A percentile compares a stretch with the other conserved stretches of the same genome.
phyloP scores from a whole-genome alignment of 2,113 vertebrate genomes.

The Ciconia stormi region DNA sequence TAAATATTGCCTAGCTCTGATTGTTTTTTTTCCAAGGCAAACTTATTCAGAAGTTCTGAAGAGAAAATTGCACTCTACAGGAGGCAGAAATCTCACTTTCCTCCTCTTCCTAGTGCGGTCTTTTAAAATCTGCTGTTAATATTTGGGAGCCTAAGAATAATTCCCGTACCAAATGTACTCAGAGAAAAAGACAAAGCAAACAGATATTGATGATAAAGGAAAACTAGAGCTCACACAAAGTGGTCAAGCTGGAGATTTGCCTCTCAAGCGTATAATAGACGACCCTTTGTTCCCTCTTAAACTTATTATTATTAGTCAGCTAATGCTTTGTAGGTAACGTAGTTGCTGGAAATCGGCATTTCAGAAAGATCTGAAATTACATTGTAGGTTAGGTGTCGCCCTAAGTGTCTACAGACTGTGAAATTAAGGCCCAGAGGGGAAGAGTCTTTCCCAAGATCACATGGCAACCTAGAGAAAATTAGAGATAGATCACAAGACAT shows the following conservation, averaged over 20 bases:
- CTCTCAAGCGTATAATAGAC: background rate
- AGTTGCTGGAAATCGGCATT: background rate
- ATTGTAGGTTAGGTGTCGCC: background rate
- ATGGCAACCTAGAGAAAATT: background rate
- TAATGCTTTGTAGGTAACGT: background rate
- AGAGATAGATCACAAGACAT: constrained; percentile 6
- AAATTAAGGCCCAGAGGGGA: background rate
- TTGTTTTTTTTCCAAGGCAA: background rate
- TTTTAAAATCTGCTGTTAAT: background rate
- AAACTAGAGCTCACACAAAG: background rate
- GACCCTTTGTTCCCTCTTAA: background rate
- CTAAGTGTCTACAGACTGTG: background rate
- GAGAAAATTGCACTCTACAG: background rate
- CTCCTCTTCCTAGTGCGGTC: background rate
- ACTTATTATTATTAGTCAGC: background rate
- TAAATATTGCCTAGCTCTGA: background rate
- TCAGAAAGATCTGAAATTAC: background rate
- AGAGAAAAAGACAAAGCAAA: background rate
- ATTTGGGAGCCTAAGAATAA: background rate
- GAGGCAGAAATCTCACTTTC: background rate
- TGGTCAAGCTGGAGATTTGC: background rate
- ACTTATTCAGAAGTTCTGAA: background rate
- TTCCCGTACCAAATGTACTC: background rate
- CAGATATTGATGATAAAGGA: background rate
- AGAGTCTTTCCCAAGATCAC: background rate